Conservation (phyloP, 1,140 invertebrate species). For the Platyscapa corneri region DNA sequence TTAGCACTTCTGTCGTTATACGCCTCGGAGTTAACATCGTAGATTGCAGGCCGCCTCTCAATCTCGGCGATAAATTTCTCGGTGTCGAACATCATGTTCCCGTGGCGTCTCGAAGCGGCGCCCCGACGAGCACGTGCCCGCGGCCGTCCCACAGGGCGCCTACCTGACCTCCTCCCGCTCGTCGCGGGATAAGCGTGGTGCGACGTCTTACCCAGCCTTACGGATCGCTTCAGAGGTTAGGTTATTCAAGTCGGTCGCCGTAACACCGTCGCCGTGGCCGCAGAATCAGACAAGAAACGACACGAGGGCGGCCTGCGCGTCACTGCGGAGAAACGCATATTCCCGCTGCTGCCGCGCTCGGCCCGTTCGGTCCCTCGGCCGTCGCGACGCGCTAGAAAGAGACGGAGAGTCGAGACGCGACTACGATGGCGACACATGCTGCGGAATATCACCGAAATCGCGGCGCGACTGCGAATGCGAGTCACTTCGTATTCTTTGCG, state of each 20-base stretch:
- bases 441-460: too few species aligned
- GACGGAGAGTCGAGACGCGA: background rate
- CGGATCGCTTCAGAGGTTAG: background rate
- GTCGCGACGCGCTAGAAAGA: background rate
- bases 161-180: background rate
- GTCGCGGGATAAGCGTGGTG: background rate
- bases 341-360: background rate
- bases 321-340: background rate
- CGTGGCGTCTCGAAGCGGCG: background rate
- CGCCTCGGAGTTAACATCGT: slow-evolving; percentile 65
- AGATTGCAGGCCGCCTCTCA: slow-evolving; percentile 67
- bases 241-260: background rate
- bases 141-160: background rate
- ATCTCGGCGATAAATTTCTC: slow-evolving; percentile 69
- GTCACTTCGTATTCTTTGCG: too few species aligned
- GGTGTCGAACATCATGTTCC: slow-evolving; percentile 64
- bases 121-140: too few species aligned
- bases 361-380: background rate
- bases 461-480: too few species aligned
- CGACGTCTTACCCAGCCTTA: too few species aligned
- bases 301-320: background rate
- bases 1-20: slow-evolving; percentile 70
- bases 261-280: too few species aligned
- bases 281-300: too few species aligned
- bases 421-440: too few species aligned